A percentile compares a stretch with the other conserved stretches of the same genome.
Evolutionary conservation across 1,140 invertebrate genomes (phyloP).

Genomic region (Luehdorfia chinensis): DNA sequence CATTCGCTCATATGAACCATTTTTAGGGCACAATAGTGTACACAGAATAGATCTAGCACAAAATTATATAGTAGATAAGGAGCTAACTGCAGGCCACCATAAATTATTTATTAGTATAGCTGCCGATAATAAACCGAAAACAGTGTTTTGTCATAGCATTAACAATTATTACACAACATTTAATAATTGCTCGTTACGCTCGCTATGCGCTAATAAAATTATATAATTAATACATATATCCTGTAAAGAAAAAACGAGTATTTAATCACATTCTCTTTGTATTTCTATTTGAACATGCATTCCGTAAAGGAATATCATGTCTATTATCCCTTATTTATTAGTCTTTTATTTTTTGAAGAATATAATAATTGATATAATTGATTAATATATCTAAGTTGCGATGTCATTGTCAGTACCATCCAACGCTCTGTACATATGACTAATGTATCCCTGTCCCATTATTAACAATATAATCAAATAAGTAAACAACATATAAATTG

Average conservation of each 20-base stretch:
- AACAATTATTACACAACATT: slow-evolving; percentile 33
- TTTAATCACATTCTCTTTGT: neutral
- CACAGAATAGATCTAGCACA: slow-evolving; percentile 25
- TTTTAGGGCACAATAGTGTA: slow-evolving; percentile 57
- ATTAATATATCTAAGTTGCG: no score
- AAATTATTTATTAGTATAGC: slow-evolving; percentile 38
- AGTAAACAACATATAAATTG: no score
- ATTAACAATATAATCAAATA: no score
- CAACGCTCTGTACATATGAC: no score
- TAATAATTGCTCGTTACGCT: slow-evolving; percentile 26
- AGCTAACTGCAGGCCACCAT: slow-evolving; percentile 21
- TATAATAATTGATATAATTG: no score
- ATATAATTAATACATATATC: slow-evolving; percentile 30
- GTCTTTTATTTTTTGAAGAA: neutral
- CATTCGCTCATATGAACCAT: slow-evolving; percentile 33
- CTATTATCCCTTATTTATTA: neutral
- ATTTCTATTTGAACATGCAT: no score
- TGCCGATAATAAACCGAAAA: slow-evolving; percentile 22
- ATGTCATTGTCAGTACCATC: no score
- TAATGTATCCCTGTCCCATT: no score
- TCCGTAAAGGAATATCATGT: neutral
- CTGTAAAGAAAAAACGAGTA: slow-evolving; percentile 21
- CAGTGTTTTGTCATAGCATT: slow-evolving; percentile 29
- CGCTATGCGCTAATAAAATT: slow-evolving; percentile 36
- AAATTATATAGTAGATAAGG: slow-evolving; percentile 28